Conservation (phyloP, 1,140 invertebrate species). For the Papilio polyxenes region DNA sequence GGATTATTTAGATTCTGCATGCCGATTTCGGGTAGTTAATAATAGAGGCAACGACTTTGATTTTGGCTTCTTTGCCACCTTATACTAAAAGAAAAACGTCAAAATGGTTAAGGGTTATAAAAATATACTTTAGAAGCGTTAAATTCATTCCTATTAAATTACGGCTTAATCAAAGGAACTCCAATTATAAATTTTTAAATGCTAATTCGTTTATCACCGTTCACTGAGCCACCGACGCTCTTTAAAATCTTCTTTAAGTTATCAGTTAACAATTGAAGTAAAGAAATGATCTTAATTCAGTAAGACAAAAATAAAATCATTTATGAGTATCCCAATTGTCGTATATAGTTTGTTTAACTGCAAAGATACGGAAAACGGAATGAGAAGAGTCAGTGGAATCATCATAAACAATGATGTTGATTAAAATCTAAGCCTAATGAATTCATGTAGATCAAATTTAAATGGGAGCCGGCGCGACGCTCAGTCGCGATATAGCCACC, state of each 20-base stretch:
- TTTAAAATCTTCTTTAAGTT: too few species aligned
- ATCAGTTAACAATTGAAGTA: background rate
- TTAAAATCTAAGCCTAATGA: slow-evolving; percentile 21
- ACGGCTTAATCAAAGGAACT: background rate
- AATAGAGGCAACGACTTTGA: too few species aligned
- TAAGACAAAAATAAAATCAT: background rate
- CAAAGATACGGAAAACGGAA: background rate
- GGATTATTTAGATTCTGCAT: too few species aligned
- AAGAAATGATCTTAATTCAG: background rate
- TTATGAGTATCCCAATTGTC: too few species aligned
- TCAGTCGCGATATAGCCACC: slow-evolving; percentile 5
- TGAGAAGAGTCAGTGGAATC: background rate
- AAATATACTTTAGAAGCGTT: background rate
- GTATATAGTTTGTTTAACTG: background rate
- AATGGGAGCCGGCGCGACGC: background rate
- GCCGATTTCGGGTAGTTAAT: too few species aligned
- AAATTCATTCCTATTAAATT: background rate
- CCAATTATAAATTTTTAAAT: slow-evolving; percentile 6
- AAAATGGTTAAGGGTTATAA: background rate
- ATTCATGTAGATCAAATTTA: slow-evolving; percentile 17
- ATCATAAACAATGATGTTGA: slow-evolving; percentile 20
- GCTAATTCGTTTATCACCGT: background rate
- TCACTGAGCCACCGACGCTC: background rate
- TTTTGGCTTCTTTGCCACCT: too few species aligned
- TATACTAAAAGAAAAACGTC: background rate